Percentiles rank a stretch among this genome's conserved stretches.
Conservation (phyloP, 1,140 invertebrate genomes). For the Pseudomyrmex pallidus region DNA sequence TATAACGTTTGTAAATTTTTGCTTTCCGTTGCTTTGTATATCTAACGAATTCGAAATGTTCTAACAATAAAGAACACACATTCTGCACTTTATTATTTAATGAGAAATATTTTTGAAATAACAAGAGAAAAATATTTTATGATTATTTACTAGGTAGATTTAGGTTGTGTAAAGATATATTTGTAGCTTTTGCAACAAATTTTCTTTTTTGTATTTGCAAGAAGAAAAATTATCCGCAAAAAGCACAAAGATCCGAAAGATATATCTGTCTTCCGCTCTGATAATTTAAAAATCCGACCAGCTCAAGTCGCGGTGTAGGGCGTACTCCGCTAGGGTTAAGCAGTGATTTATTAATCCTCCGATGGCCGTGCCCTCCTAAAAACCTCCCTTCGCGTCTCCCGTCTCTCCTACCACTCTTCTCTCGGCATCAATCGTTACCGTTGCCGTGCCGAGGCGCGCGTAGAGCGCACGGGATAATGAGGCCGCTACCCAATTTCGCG, state of each 20-base stretch:
- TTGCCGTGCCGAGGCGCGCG: conserved; percentile 13
- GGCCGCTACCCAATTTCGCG: conserved; percentile 54
- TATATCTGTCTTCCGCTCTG: neutral
- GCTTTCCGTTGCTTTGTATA: neutral
- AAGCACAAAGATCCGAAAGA: neutral
- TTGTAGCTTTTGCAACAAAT: neutral
- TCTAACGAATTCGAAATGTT: neutral
- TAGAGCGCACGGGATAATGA: conserved; percentile 46
- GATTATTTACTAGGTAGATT: too few species aligned
- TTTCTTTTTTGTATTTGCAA: neutral
- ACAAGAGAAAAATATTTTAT: too few species aligned
- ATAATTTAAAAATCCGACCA: conserved; percentile 34
- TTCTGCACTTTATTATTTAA: too few species aligned
- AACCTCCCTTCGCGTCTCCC: neutral
- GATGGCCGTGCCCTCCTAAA: neutral
- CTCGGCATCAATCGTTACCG: conserved; percentile 39
- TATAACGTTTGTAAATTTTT: neutral
- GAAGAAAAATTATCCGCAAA: neutral
- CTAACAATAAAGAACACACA: neutral
- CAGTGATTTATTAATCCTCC: conserved; percentile 51
- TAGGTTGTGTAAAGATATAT: neutral
- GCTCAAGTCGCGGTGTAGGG: neutral
- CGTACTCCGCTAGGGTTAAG: conserved; percentile 7
- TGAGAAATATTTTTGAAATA: too few species aligned
- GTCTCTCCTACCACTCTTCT: neutral